Conservation (phyloP, 2,888 invertebrate species). For the Hyposoter dolosus region DNA sequence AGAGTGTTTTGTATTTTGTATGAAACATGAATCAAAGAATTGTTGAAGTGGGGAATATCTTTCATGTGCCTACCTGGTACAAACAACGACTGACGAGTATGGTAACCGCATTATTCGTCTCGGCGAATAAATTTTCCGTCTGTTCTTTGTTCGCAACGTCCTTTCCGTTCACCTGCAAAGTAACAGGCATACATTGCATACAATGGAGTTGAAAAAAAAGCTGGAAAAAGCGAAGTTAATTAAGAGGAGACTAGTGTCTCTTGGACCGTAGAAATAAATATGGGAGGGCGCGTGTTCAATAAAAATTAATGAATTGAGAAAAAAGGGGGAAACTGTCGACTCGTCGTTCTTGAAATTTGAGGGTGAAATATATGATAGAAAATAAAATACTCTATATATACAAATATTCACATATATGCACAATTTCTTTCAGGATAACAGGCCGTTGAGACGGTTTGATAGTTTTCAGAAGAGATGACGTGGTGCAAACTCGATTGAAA, state of each 20-base stretch:
- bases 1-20: conserved; percentile 8
- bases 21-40: conserved; percentile 5
- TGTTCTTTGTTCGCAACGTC: conserved; percentile 88
- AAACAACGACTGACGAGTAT: conserved; percentile 87
- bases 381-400: conserved; percentile 22
- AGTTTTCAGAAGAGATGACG: conserved; percentile 53
- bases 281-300: conserved; percentile 26
- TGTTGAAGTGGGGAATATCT: not conserved
- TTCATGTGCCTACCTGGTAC: conserved; percentile 84
- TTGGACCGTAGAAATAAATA: not conserved
- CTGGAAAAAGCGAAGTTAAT: not conserved
- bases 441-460: conserved; percentile 54
- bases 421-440: conserved; percentile 57
- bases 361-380: conserved; percentile 31
- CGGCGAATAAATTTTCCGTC: conserved; percentile 87
- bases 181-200: not conserved
- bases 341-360: conserved; percentile 51
- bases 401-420: not conserved
- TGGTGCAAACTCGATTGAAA: conserved; percentile 53
- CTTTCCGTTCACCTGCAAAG: conserved; percentile 86
- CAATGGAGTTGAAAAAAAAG: not conserved
- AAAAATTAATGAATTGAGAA: conserved; percentile 59
- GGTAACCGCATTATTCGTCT: conserved; percentile 87
- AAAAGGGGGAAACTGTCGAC: conserved; percentile 22
- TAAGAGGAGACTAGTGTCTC: not conserved